phyloP scores from a whole-genome alignment of 2,888 invertebrate species.

The Macroteleia sp. region DNA sequence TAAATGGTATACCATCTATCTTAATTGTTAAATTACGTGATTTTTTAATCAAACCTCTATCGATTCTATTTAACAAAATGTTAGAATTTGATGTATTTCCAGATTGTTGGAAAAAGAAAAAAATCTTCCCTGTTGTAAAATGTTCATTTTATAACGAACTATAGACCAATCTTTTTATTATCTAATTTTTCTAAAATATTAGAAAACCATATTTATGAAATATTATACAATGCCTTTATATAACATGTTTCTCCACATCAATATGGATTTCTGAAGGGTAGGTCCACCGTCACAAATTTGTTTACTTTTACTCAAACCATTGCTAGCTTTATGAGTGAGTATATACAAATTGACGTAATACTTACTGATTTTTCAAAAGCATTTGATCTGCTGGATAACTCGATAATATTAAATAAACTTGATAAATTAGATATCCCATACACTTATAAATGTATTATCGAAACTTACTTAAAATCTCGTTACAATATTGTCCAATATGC shows the following conservation, averaged over 20 bases:
- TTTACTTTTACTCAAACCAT: not conserved
- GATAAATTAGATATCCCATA: not conserved
- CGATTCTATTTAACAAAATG: not conserved
- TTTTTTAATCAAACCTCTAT: not conserved
- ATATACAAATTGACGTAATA: not conserved
- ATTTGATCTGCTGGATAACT: not conserved
- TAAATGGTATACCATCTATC: not conserved
- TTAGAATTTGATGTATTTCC: not conserved
- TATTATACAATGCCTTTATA: not conserved
- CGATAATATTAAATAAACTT: not conserved
- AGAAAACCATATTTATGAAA: not conserved
- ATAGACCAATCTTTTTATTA: not conserved
- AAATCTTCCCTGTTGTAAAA: not conserved
- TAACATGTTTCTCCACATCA: not conserved
- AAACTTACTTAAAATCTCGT: not conserved
- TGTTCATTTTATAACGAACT: not conserved
- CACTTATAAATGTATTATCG: not conserved
- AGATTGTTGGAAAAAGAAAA: not conserved
- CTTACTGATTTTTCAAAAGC: not conserved
- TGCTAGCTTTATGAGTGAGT: not conserved
- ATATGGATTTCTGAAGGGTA: not conserved
- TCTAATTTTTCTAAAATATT: not conserved
- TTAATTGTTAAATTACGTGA: not conserved
- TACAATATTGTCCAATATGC: not conserved
- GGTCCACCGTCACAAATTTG: not conserved